Evolutionary conservation across 2,113 vertebrate species (phyloP), one percentile per base, ranked within the genome.

Genomic region (Lagopus leucura): DNA sequence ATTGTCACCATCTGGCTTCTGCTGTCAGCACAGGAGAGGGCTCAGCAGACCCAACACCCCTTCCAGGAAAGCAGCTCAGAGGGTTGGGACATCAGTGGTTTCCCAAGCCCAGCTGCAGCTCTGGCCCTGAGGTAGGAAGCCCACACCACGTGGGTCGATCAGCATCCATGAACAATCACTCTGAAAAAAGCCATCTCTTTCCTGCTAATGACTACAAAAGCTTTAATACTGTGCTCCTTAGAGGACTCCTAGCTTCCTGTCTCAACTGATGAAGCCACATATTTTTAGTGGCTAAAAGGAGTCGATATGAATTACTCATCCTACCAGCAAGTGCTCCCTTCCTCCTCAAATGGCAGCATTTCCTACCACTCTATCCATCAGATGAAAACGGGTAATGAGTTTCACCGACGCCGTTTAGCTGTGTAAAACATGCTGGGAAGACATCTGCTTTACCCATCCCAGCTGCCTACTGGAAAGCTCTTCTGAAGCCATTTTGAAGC

Each of bases 261-360:
- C 1, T 0, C 70, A 75, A 70, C 38, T 84, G 80, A 77, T 47
- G 70, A 61, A 87, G 66, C 58, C 42, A 79, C 25, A 79, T 55
- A 50, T 24, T 85, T 36, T 32, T 71, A 92, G 74, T 63, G 84
- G 75, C 78, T 85, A 47, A 91, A 92, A 85, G 36, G 54, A 93
- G 71, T 38, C 0, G 0, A 67, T 60, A 77, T 5, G 36, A 95
- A 77, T 91, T 38, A 82, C 76, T 20, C 66, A 70, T 93, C 28
- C 75, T 25, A 21, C 45, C 55, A 55, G 45, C 63, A 52, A 92
- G 21, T 5, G 10, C 67, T 91, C 36, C 67, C 82, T 45, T 93
- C 16, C 47, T 25, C 45, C 25, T 72, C 69, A 7, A 32, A 83
- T 0, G 0, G 47, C 57, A 72, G 43, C 1, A 0, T n/a, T 17